Evolutionary conservation across 1,140 invertebrate species (phyloP), one percentile per base, ranked within the genome.

Genomic region (Ceratosolen fusciceps): DNA sequence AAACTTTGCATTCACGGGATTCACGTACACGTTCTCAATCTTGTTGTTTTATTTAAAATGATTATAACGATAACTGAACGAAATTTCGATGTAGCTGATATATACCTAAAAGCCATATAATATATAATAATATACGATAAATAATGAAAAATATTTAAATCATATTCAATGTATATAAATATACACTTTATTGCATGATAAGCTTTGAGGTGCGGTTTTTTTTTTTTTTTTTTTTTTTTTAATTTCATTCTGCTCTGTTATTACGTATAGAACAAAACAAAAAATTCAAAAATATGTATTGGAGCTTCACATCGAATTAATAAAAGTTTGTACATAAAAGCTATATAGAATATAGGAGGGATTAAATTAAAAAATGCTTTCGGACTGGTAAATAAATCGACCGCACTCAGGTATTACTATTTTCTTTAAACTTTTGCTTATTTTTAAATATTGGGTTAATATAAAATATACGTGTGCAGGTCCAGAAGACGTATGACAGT

Each of bases 151-250:
- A n/a, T n/a, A n/a, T n/a, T n/a, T n/a, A n/a, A n/a, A n/a, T n/a
- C n/a, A n/a, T n/a, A n/a, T 21, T 9, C 24, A 56, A 62, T 65
- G 72, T 39, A 24, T 24, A n/a, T n/a, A n/a, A 68, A 2, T 43
- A 70, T 70, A 83, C 83, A 83, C 82, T 39, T 85, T 83, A 84
- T 85, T 82, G 84, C 84, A 86, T 84, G 84, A 80, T 70, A 84
- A 76, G 84, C 84, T 86, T 86, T 84, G 81, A 78, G 80, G 82
- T 83, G 77, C 67, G 70, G 68, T 79, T 74, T 58, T 80, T 78
- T 83, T 80, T 39, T 82, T 67, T 84, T 65, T 49, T 77, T 24
- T 24, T 34, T 43, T 82, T 67, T 84, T 65, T 49, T 77, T 24
- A 14, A 31, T 43, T 12, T 43, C 39, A 43, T 43, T 16, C 31